Percentiles rank a stretch among this genome's conserved stretches.
These are phyloP conservation scores for Mirounga angustirostris DNA, from an alignment of 2,113 vertebrate species.

Conservation along the genomic window DNA sequence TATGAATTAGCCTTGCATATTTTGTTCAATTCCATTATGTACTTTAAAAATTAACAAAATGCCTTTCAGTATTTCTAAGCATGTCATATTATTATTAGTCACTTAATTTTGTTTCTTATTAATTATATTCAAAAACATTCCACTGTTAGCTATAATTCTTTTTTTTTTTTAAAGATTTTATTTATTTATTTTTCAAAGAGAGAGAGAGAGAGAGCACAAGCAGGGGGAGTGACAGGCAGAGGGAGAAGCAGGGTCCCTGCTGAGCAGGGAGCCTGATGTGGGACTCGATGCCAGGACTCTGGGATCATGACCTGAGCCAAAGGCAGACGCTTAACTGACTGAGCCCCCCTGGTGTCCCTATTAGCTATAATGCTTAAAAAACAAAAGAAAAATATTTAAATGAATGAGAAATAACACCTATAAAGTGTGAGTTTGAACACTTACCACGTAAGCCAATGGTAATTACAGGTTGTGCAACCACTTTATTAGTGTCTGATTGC, in stretches of 20 bases:
- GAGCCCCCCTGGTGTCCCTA: neutral
- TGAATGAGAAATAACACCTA: neutral
- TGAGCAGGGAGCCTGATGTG: accelerated
- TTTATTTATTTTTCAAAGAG: too few relatives aligned
- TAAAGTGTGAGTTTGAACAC: neutral
- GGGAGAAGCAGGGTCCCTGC: neutral
- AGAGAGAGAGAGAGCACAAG: too few relatives aligned
- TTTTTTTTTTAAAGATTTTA: too few relatives aligned
- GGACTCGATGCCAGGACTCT: neutral
- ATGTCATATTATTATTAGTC: neutral
- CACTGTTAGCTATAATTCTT: neutral
- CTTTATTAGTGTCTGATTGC: neutral
- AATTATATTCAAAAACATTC: neutral
- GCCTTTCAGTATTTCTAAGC: neutral
- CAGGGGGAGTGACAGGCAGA: neutral
- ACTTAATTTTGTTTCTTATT: conserved; percentile 7
- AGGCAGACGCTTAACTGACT: neutral
- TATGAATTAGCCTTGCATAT: neutral
- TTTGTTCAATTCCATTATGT: neutral
- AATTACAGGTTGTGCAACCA: neutral
- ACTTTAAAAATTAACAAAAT: neutral
- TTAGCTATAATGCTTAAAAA: neutral
- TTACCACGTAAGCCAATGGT: neutral
- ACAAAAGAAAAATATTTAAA: neutral
- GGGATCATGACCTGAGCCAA: neutral